phyloP scores from a whole-genome alignment of 2,888 invertebrate species.

The Cinara cedri region DNA sequence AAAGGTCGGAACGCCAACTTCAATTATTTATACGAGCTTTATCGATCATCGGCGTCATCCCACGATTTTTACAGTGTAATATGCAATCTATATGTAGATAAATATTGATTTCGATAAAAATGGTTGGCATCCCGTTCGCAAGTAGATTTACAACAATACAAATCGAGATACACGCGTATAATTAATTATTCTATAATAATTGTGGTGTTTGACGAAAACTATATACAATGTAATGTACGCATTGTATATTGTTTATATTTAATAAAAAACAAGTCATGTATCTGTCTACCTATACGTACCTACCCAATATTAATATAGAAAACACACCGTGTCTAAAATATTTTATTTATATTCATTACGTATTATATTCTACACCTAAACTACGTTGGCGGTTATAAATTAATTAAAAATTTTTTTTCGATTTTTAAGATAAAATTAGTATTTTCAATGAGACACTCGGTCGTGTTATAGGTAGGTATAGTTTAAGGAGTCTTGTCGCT shows the following conservation, averaged over 20 bases:
- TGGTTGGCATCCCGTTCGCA: background rate
- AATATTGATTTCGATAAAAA: constrained; percentile 1
- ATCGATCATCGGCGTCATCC: background rate
- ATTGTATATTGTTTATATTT: background rate
- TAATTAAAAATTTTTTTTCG: constrained; percentile 7
- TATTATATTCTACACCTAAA: too few species aligned
- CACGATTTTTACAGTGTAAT: background rate
- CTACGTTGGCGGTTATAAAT: background rate
- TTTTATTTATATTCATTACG: background rate
- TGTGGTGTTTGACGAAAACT: background rate
- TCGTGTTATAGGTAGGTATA: background rate
- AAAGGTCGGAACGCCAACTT: background rate
- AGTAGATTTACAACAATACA: constrained; percentile 26
- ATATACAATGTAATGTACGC: background rate
- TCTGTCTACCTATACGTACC: too few species aligned
- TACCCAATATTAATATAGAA: background rate
- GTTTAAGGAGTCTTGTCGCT: too few species aligned
- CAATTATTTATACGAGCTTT: background rate
- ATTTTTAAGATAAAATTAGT: constrained; percentile 3
- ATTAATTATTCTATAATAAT: too few species aligned
- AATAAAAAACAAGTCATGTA: background rate
- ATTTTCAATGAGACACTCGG: background rate
- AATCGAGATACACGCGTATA: constrained; percentile 1
- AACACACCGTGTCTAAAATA: background rate
- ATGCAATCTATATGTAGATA: background rate